Base-by-base conservation (phyloP, 1,140 invertebrate species). In the Ceratina japonica region DNA sequence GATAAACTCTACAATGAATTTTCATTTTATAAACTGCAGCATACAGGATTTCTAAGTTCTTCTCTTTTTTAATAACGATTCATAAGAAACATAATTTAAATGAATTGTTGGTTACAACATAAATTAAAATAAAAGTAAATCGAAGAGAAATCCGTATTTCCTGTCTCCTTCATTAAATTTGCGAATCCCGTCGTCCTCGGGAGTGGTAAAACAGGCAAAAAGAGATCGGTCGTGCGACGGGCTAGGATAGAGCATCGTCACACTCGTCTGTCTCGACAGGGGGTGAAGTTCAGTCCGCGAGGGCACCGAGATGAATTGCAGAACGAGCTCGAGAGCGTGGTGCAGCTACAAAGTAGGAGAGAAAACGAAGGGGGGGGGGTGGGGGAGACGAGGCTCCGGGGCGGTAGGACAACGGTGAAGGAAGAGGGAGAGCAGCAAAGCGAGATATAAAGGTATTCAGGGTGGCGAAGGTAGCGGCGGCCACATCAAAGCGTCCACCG, bases 401-500 rank as follows among this genome's bases (percentile, higher is more conserved):
- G 27, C 18, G 44, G 20, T 54, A 10, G 78, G 51, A 63, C 18
- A 77, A 62, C 61, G 65, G 56, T 71, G 59, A 65, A 77, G 65
- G 70, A 66, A 76, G 76, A 85, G 72, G 71, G 75, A 54, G 72
- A 80, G 31, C 52, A 66, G 52, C 27, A 75, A 59, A 86, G 77
- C 76, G 63, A 79, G 73, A 80, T 82, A 82, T 80, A 84, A 86
- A 88, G 88, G 88, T 89, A 89, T 89, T 89, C 87, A 85, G 87
- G 87, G 86, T 89, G 86, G 88, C 79, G 84, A 85, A 89, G 87
- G 87, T 86, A 88, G 85, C 82, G 68, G 80, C 89, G 90, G 90
- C 87, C 89, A 90, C 89, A 89, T 91, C 89, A 90, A 91, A 90
- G 90, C 82, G 77, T 72, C 74, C 79, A 87, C 85, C 88, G 87